Evolutionary conservation across 2,113 vertebrate genomes (phyloP), one percentile per base, ranked within the genome.

Genomic region (Oryzias melastigma): DNA sequence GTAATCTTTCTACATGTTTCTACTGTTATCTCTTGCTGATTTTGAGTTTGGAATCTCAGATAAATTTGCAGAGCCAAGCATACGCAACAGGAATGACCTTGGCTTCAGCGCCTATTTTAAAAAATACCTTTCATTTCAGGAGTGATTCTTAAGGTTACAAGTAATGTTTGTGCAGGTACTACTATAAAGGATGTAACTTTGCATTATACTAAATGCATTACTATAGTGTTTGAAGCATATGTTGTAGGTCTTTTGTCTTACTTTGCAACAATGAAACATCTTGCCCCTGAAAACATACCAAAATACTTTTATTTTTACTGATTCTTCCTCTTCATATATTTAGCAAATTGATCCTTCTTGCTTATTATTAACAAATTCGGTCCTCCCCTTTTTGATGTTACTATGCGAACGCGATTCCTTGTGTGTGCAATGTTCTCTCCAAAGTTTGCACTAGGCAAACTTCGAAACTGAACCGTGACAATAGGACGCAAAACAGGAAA

Each of bases 401-500:
- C 25, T 16, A 2, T 17, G 49, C 5, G 22, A 24, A 27, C 19
- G 12, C 19, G 12, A 47, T 47, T 47, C 46, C 12, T 47, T 47
- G 2, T 47, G 3, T 51, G 48, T 50, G 49, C 2, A 27, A 14
- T 20, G 24, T 51, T 51, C 20, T 51, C 49, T 91, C 94, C 94
- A 95, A 95, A 97, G 92, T 95, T 97, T 94, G 95, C 90, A 82
- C 85, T 67, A 0, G 65, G 88, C 85, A 85, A 84, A 86, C 84
- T 71, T 64, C 82, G 82, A 74, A 83, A 92, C 89, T 87, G 83
- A 87, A 92, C 92, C 83, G 91, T 95, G 94, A 96, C 94, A 97
- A 93, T 85, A 94, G 81, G 93, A 93, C 93, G 87, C 91, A 95
- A 96, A 98, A 98, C 95, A 98, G 96, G 97, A 98, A 97, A 94